Base-by-base conservation (phyloP, 2,888 invertebrate genomes). In the Bombylius major region DNA sequence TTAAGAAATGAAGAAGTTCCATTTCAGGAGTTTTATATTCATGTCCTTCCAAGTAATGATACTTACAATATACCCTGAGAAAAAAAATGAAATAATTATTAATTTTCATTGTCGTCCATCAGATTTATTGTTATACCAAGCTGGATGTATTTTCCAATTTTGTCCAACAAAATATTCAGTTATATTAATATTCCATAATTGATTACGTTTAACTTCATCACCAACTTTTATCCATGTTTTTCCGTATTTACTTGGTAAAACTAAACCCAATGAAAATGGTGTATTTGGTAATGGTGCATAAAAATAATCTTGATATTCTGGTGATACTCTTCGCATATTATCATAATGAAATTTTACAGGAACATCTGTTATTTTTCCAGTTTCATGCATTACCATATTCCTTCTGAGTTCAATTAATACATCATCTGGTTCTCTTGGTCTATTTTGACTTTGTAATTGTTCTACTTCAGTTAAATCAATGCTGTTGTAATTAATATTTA, bases 401-500 rank as follows among this genome's bases (percentile, higher is more conserved):
- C 79, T 71, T n/a, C 93, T 78, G 33, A 74, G 62, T n/a, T 67
- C 61, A 1, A 72, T 69, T 56, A 87, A 79, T 58, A 78, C 71
- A 0, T 78, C 75, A 5, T 82, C 80, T 0, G 84, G 78, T 62
- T 81, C 80, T 55, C 91, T 79, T 0, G 87, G 82, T 0, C 77
- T 79, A 53, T 79, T 77, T 4, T 82, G 81, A 61, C 79, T 78
- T 65, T 88, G 86, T 33, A 89, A 80, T 61, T 95, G 86, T 71
- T 98, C 97, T 7, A 98, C 88, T 76, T 98, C 97, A 4, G 89
- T 86, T 57, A 99, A 80, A 74, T 98, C 98, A 44, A 98, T 87
- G 70, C 95, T 96, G 75, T 96, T 95, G 76, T 92, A 97, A 72
- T 95, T 96, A n/a, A 85, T 82, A 75, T 92, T 95, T 56, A 89